Evolutionary conservation across 2,888 invertebrate genomes (phyloP).

Genomic region (Amphipyra tragopoginis): DNA sequence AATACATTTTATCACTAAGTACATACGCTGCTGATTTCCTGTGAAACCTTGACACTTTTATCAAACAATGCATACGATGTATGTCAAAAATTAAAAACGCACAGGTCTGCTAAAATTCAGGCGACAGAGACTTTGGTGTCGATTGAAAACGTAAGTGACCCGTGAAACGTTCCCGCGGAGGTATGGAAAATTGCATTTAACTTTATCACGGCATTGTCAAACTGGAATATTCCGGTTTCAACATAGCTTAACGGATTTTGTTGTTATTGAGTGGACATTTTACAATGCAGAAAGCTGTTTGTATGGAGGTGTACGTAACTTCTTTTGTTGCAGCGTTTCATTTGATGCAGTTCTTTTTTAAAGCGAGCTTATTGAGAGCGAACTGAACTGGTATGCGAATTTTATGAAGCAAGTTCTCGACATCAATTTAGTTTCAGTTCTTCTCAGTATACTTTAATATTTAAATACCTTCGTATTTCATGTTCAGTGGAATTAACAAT

Average conservation of each 20-base stretch:
- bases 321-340: constrained; percentile 35
- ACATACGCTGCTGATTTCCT: too few relatives aligned
- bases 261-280: constrained; percentile 30
- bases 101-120: neutral
- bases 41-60: neutral
- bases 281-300: constrained; percentile 25
- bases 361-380: constrained; percentile 9
- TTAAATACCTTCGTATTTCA: too few relatives aligned
- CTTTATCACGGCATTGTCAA: constrained; percentile 20
- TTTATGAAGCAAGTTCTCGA: constrained; percentile 4
- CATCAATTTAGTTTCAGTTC: neutral
- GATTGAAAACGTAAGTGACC: constrained; percentile 49
- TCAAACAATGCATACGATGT: constrained; percentile 10
- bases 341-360: constrained; percentile 27
- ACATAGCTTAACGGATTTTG: constrained; percentile 6
- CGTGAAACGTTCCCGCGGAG: constrained; percentile 41
- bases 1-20: too few relatives aligned
- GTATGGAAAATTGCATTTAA: constrained; percentile 39
- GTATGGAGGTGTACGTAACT: constrained; percentile 1
- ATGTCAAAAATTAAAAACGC: neutral
- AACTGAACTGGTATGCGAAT: constrained; percentile 3
- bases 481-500: too few relatives aligned
- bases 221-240: constrained; percentile 17
- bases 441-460: too few relatives aligned
- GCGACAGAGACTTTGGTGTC: constrained; percentile 19